Conservation (phyloP, 2,113 vertebrate genomes). For the Otocyon megalotis region DNA sequence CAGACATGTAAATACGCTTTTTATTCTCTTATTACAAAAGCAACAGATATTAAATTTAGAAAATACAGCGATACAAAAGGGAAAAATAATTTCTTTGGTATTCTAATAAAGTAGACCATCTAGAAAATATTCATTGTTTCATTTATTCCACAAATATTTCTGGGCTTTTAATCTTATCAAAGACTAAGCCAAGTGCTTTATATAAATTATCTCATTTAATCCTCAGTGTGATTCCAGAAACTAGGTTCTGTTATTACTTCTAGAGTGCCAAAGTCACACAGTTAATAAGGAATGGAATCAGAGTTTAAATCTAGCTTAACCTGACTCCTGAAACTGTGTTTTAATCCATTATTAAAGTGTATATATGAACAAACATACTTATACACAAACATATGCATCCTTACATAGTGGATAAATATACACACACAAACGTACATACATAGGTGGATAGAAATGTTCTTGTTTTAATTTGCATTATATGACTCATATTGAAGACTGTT, state of each 20-base stretch:
- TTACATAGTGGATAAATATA: neutral
- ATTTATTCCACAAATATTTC: neutral
- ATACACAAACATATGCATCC: neutral
- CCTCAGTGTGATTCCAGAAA: neutral
- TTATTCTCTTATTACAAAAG: neutral
- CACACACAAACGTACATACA: neutral
- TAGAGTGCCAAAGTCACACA: neutral
- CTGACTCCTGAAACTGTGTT: neutral
- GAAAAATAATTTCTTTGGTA: neutral
- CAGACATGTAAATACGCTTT: neutral
- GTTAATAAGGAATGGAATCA: neutral
- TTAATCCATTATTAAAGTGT: neutral
- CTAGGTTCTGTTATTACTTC: neutral
- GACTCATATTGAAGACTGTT: neutral
- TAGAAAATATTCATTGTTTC: neutral
- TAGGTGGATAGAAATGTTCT: neutral
- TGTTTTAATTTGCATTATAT: neutral
- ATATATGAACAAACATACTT: neutral
- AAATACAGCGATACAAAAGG: neutral
- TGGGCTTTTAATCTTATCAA: neutral
- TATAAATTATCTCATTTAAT: neutral
- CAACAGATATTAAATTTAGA: neutral
- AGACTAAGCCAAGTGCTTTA: neutral
- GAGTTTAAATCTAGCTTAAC: neutral
- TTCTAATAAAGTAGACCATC: neutral